A percentile compares a stretch with the other conserved stretches of the same genome.
phyloP scores from a whole-genome alignment of 1,140 invertebrate genomes.

The Euglossa dilemma region DNA sequence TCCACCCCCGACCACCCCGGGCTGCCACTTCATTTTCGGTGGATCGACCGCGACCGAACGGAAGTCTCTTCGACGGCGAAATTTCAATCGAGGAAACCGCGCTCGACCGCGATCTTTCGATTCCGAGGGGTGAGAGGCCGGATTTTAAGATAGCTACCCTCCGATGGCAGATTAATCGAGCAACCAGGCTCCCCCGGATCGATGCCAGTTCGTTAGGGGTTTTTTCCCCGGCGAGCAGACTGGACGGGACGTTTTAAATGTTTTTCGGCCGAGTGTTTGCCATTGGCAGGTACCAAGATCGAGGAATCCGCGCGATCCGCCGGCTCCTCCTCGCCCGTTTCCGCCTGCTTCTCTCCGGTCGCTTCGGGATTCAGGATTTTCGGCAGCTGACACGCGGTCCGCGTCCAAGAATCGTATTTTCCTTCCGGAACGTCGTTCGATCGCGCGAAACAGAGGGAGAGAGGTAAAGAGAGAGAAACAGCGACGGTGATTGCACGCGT shows the following conservation, averaged over 20 bases:
- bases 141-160: slow-evolving; percentile 4
- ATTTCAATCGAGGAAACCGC: slow-evolving; percentile 24
- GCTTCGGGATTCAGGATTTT: too few relatives aligned
- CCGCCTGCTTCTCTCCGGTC: too few relatives aligned
- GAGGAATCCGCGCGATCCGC: background rate
- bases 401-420: too few relatives aligned
- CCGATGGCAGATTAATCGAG: slow-evolving; percentile 8
- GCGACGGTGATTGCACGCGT: too few relatives aligned
- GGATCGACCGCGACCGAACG: slow-evolving; percentile 4
- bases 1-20: background rate
- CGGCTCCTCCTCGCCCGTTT: too few relatives aligned
- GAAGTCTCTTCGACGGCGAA: background rate
- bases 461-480: too few relatives aligned
- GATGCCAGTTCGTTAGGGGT: background rate
- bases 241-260: background rate
- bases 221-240: background rate
- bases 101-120: background rate
- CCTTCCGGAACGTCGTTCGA: too few relatives aligned
- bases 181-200: background rate
- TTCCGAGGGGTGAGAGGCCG: background rate
- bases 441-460: too few relatives aligned
- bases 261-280: background rate
- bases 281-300: slow-evolving; percentile 2
- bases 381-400: too few relatives aligned
- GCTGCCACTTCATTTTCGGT: slow-evolving; percentile 36